Conservation (phyloP, 2,113 vertebrate genomes). For the Callaeas wilsoni region DNA sequence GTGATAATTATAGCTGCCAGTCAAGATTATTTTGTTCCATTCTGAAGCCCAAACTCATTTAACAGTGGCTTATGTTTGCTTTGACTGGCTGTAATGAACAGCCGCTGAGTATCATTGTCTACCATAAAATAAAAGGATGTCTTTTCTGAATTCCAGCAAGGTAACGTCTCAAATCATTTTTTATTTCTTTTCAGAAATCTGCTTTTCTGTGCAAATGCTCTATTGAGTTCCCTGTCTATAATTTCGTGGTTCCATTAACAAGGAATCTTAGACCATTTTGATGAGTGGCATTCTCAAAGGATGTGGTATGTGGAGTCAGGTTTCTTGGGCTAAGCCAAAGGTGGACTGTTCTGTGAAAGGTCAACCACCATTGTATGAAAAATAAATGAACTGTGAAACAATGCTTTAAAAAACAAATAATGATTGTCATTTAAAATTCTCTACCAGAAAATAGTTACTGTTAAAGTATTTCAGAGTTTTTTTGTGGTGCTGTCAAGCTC, state of each 20-base stretch:
- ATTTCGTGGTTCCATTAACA: not conserved
- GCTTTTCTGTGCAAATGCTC: not conserved
- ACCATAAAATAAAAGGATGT: not conserved
- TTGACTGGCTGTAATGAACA: not conserved
- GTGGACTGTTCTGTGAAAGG: not conserved
- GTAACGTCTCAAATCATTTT: not conserved
- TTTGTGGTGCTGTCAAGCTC: not conserved
- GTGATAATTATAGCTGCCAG: conserved; percentile 3
- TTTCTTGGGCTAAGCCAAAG: not conserved
- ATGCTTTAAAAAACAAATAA: not conserved
- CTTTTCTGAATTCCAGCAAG: not conserved
- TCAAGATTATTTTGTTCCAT: conserved; percentile 4
- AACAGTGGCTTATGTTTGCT: not conserved
- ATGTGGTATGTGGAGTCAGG: not conserved
- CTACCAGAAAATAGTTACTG: not conserved
- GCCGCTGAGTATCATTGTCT: not conserved
- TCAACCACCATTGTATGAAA: not conserved
- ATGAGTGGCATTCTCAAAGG: not conserved
- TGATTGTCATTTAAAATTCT: not conserved
- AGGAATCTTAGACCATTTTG: not conserved
- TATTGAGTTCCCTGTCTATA: not conserved
- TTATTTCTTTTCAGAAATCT: not conserved
- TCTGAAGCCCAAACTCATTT: not conserved
- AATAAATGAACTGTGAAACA: not conserved
- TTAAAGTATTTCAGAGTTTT: not conserved